These are phyloP conservation scores for Lamprotornis superbus DNA, from an alignment of 2,113 vertebrate genomes.

Conservation along the genomic window DNA sequence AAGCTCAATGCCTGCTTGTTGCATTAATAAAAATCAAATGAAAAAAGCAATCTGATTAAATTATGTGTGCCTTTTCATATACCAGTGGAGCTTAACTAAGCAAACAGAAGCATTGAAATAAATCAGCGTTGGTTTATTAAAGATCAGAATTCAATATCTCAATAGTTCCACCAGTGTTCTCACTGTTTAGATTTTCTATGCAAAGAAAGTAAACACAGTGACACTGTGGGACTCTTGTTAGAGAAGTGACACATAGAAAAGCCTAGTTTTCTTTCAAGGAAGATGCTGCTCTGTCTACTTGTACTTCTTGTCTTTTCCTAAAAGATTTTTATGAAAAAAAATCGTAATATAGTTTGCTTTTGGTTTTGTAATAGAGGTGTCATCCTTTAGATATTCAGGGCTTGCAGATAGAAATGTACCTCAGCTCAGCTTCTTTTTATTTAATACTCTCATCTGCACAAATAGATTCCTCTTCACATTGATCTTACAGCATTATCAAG, in stretches of 20 bases:
- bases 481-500: background rate
- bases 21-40: conserved; percentile 77
- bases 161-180: conserved; percentile 62
- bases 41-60: conserved; percentile 81
- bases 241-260: conserved; percentile 5
- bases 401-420: background rate
- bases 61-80: conserved; percentile 73
- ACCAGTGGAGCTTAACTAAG: conserved; percentile 75
- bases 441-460: background rate
- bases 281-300: background rate
- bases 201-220: conserved; percentile 65
- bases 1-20: conserved; percentile 43
- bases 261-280: background rate
- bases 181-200: conserved; percentile 62
- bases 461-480: background rate
- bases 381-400: background rate
- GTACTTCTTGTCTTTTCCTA: background rate
- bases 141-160: conserved; percentile 81
- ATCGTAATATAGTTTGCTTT: background rate
- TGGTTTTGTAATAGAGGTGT: background rate
- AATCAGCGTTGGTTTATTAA: conserved; percentile 82
- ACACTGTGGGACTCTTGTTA: conserved; percentile 37
- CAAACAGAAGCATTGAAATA: conserved; percentile 77
- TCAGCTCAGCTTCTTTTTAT: background rate
- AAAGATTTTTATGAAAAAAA: background rate